Conservation (phyloP, 2,113 vertebrate genomes). For the Phylloscopus whistleri region DNA sequence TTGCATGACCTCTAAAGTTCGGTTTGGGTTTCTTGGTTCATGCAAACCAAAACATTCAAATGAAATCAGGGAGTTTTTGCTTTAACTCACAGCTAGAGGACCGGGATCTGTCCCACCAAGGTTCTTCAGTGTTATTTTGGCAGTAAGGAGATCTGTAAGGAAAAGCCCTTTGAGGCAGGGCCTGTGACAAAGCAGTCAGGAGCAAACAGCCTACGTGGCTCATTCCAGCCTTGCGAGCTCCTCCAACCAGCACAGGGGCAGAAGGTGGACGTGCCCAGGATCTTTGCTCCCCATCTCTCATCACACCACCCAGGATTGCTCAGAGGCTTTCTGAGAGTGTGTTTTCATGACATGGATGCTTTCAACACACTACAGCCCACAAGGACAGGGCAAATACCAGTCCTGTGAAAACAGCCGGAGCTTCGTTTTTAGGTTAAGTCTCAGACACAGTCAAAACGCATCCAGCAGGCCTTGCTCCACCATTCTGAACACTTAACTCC, state of each 20-base stretch:
- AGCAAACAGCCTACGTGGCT: neutral
- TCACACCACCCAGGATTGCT: accelerated
- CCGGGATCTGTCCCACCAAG: neutral
- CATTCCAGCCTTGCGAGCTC: neutral
- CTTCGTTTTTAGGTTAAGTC: neutral
- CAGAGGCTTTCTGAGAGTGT: neutral
- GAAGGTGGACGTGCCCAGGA: accelerated
- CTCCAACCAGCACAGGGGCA: neutral
- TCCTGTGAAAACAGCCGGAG: neutral
- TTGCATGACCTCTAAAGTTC: constrained; percentile 12
- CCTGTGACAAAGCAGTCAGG: neutral
- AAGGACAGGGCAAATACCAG: neutral
- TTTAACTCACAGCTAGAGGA: constrained; percentile 5
- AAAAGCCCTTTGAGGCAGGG: constrained; percentile 17
- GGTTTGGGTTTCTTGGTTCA: constrained; percentile 20
- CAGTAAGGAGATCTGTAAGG: neutral
- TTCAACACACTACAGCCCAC: neutral
- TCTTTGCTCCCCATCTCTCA: neutral
- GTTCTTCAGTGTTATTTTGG: neutral
- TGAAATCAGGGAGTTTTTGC: neutral
- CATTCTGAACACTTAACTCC: neutral
- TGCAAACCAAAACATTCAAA: neutral
- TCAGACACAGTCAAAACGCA: neutral
- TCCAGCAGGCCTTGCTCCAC: neutral
- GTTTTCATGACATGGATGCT: accelerated